Evolutionary conservation across 2,113 vertebrate species (phyloP), one percentile per base, ranked within the genome.

Genomic region (Cryptomyrus ogoouensis): DNA sequence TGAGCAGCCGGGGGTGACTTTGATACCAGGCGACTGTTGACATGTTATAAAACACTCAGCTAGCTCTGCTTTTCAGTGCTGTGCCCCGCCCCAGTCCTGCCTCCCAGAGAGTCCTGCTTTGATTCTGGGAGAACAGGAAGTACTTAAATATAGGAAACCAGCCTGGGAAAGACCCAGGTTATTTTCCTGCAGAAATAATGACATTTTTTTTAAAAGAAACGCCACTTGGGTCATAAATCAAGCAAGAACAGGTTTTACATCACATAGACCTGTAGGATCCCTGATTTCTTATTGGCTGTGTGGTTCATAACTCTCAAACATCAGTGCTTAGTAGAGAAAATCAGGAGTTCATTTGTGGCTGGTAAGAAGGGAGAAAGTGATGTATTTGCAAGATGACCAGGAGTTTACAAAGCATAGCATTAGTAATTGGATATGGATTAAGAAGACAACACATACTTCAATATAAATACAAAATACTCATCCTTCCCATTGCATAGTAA

Each of bases 61-160:
- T 42, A 84, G 52, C 42, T 83, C 17, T 77, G 87, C 15, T 88
- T 88, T 89, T 88, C n/a, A 84, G 80, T 21, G 77, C 74, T 39
- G 66, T 4, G 90, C 52, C n/a, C 50, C 84, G 8, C 52, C 66
- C 87, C 90, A 46, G 39, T n/a, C 39, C 44, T n/a, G 83, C 39
- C 91, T 62, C 84, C 88, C 88, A 91, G 85, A 88, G 88, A 91
- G 85, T 87, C 87, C 90, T 89, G 77, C 90, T 90, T 88, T 94
- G 93, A 92, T 89, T 93, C 93, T 93, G 93, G 88, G 90, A 90
- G 90, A 92, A 92, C 92, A 95, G 95, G 94, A 95, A 96, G 92
- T 91, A 90, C 91, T 93, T 91, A 89, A 92, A 92, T 91, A 90
- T 85, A 93, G 93, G 92, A 95, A 94, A 93, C 92, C 74, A 92